These are phyloP conservation scores for Xestia sexstrigata DNA, from an alignment of 2,888 invertebrate species.

Conservation along the genomic window DNA sequence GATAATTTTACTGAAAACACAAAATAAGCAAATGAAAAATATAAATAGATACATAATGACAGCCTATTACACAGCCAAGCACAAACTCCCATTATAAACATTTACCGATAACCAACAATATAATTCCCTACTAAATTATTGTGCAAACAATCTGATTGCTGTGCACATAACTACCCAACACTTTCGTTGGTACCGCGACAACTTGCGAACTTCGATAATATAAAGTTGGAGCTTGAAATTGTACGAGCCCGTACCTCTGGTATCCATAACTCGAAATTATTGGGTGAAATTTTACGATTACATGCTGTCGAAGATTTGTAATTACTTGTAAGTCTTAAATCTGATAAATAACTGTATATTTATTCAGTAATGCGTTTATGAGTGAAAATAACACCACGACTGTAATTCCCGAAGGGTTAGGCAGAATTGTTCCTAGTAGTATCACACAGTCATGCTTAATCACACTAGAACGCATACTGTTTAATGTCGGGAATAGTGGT, in stretches of 20 bases:
- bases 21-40: background rate
- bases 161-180: conserved; percentile 66
- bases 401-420: too few species aligned
- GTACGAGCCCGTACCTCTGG: conserved; percentile 62
- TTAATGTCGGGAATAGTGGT: background rate
- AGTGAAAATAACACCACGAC: too few species aligned
- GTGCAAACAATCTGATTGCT: conserved; percentile 56
- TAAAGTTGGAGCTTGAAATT: conserved; percentile 76
- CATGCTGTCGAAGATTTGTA: background rate
- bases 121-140: conserved; percentile 53
- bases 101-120: conserved; percentile 45
- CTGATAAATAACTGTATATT: too few species aligned
- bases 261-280: conserved; percentile 35
- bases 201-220: conserved; percentile 78
- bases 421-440: too few species aligned
- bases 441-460: background rate
- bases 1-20: too few species aligned
- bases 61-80: background rate
- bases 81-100: conserved; percentile 36
- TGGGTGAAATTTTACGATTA: conserved; percentile 29
- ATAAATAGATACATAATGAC: background rate
- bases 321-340: background rate
- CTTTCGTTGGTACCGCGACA: conserved; percentile 72
- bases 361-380: too few species aligned
- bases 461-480: background rate